Evolutionary conservation across 2,113 vertebrate species (phyloP).

Genomic region (Macquaria australasica): DNA sequence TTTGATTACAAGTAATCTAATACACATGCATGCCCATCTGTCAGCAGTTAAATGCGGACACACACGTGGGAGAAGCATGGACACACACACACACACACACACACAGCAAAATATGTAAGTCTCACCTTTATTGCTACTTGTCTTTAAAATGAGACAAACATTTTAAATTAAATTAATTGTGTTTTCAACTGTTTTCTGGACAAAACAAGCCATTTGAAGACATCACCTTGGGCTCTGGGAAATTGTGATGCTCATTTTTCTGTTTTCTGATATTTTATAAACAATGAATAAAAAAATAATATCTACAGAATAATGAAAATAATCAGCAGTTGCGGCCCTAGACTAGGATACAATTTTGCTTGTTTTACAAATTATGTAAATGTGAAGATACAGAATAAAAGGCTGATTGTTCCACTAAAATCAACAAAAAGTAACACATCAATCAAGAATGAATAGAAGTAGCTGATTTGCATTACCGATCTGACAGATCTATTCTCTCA

Average conservation of each 20-base stretch:
- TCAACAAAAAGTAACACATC: conserved; percentile 19
- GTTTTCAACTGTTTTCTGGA: neutral
- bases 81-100: neutral
- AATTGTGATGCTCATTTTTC: neutral
- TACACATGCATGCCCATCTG: conserved; percentile 40
- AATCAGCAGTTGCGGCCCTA: neutral
- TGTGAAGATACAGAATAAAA: neutral
- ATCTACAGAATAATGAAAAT: neutral
- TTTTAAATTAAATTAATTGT: neutral
- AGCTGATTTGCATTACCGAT: neutral
- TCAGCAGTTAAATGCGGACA: conserved; percentile 11
- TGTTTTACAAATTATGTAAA: neutral
- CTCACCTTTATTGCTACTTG: neutral
- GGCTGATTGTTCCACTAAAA: neutral
- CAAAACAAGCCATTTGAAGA: neutral
- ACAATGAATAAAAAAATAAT: neutral
- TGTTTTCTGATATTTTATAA: neutral
- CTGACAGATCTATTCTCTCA: conserved; percentile 2
- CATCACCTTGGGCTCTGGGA: neutral
- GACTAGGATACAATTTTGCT: neutral
- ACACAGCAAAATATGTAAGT: too few species aligned
- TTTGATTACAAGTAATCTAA: conserved; percentile 25
- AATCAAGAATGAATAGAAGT: neutral
- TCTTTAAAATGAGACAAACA: too few species aligned
- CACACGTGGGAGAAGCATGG: neutral